Conservation (phyloP, 2,888 invertebrate genomes). For the Noctua fimbriata region DNA sequence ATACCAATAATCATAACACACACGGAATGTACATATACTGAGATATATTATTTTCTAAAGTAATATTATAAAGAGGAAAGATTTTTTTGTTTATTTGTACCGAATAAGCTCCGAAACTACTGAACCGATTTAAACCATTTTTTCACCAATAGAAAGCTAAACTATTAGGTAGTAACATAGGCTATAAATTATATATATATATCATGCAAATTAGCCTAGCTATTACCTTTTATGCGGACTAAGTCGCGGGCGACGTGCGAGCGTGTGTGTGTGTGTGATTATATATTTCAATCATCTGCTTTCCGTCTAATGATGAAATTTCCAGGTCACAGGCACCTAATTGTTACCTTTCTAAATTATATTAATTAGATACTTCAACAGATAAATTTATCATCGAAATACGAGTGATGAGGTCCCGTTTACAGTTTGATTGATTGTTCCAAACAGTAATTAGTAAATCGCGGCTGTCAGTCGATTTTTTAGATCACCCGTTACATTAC, state of each 20-base stretch:
- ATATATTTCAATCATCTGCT: not conserved
- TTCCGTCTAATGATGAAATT: slow-evolving; percentile 7
- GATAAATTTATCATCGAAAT: not conserved
- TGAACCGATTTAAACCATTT: too few relatives aligned
- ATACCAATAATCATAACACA: slow-evolving; percentile 59
- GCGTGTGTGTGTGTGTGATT: not conserved
- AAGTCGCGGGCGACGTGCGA: too few relatives aligned
- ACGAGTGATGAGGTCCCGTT: slow-evolving; percentile 6
- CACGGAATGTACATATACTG: slow-evolving; percentile 13
- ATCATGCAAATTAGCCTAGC: too few relatives aligned
- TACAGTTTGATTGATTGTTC: slow-evolving; percentile 5
- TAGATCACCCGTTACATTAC: not conserved
- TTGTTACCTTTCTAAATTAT: slow-evolving; percentile 27
- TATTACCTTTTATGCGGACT: too few relatives aligned
- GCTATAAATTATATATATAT: too few relatives aligned
- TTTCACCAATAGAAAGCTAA: too few relatives aligned
- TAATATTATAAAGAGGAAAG: too few relatives aligned
- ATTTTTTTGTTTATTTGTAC: too few relatives aligned
- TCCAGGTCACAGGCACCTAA: not conserved
- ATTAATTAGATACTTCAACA: not conserved
- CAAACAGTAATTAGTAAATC: not conserved
- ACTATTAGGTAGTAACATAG: too few relatives aligned
- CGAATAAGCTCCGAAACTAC: too few relatives aligned
- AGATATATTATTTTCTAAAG: not conserved
- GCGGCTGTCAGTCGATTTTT: slow-evolving; percentile 3